Conservation (phyloP, 2,797 vertebrate genomes). For the Peromyscus aztecus region DNA sequence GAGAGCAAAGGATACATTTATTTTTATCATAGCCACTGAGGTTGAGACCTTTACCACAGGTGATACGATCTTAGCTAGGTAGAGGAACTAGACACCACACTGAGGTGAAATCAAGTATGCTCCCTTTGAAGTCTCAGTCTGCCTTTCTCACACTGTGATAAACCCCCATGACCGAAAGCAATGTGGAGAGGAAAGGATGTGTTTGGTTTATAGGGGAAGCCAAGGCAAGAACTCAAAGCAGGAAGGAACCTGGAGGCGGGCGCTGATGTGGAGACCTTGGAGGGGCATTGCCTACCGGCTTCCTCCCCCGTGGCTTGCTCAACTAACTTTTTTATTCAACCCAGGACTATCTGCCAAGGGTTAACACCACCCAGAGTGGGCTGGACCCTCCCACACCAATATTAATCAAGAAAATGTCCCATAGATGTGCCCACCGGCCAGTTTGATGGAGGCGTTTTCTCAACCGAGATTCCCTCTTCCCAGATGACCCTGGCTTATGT, state of each 20-base stretch:
- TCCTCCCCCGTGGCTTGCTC: not conserved
- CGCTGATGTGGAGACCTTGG: not conserved
- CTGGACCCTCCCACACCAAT: not conserved
- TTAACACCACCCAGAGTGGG: not conserved
- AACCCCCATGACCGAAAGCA: not conserved
- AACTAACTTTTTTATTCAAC: not conserved
- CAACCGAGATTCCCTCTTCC: not conserved
- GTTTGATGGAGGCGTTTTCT: not conserved
- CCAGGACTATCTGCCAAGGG: not conserved
- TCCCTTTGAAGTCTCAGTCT: not conserved
- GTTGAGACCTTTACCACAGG: not conserved
- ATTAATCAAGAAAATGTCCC: not conserved
- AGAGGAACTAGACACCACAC: not conserved
- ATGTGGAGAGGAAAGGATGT: not conserved
- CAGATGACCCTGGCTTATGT: not conserved
- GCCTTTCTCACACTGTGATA: not conserved
- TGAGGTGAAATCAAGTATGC: not conserved
- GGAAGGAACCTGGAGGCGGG: not conserved
- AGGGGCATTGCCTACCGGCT: not conserved
- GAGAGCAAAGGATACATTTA: not conserved
- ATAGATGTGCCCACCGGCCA: not conserved
- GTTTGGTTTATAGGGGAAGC: not conserved
- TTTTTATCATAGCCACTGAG: not conserved
- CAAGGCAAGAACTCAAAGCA: not conserved
- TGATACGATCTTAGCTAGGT: not conserved